Evolutionary conservation across 1,140 invertebrate species (phyloP).

Genomic region (Sarcophaga peregrina): DNA sequence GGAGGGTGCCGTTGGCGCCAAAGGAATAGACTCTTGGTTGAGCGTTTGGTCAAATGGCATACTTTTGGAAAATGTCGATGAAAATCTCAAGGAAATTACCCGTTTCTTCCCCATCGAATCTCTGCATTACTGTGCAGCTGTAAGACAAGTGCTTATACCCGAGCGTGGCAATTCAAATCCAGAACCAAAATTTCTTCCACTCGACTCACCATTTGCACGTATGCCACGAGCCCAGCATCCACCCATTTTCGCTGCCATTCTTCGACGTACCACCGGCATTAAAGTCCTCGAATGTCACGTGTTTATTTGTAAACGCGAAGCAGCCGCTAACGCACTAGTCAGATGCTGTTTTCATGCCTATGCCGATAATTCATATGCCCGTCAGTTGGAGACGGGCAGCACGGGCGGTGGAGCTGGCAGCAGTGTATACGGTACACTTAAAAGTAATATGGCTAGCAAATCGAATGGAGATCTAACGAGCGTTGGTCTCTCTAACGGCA

Average conservation of each 20-base stretch:
- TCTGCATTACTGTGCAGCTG: conserved; percentile 97
- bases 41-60: conserved; percentile 98
- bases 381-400: conserved; percentile 75
- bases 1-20: conserved; percentile 80
- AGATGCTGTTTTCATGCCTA: conserved; percentile 95
- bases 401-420: conserved; percentile 52
- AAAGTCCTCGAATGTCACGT: conserved; percentile 99
- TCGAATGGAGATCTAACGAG: conserved; percentile 60
- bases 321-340: conserved; percentile 93
- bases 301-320: conserved; percentile 96
- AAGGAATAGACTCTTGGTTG: conserved; percentile 97
- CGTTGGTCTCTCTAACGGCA: conserved; percentile 55
- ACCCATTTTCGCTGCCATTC: conserved; percentile 96
- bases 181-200: conserved; percentile 89
- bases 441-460: conserved; percentile 65
- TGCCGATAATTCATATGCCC: conserved; percentile 92
- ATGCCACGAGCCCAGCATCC: conserved; percentile 91
- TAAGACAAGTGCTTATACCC: conserved; percentile 82
- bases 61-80: conserved; percentile 95
- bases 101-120: conserved; percentile 97
- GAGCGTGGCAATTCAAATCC: conserved; percentile 68
- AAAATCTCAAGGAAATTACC: conserved; percentile 92
- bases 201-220: conserved; percentile 95
- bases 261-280: conserved; percentile 95
- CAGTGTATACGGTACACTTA: conserved; percentile 65